A percentile compares a stretch with the other conserved stretches of the same genome.
Conservation (phyloP, 1,140 invertebrate genomes). For the Andricus grossulariae region DNA sequence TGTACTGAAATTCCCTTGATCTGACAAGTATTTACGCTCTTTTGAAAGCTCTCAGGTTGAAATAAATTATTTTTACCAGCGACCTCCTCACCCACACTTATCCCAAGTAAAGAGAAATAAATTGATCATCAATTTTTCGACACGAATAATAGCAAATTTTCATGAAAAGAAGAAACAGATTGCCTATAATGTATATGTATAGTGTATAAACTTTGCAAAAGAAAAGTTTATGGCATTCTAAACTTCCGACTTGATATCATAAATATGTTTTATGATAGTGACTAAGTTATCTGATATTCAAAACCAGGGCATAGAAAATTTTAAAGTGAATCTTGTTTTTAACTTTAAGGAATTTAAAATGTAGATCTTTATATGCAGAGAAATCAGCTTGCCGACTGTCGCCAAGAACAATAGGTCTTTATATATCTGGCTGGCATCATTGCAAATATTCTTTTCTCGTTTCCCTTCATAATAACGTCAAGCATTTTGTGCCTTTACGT, state of each 20-base stretch:
- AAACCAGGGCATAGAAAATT: neutral
- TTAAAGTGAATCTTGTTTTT: neutral
- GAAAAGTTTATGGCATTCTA: neutral
- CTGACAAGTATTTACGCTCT: neutral
- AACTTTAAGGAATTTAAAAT: neutral
- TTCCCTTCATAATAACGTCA: neutral
- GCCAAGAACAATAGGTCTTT: conserved; percentile 6
- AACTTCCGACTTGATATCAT: no score
- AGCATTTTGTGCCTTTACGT: neutral
- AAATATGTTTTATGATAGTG: no score
- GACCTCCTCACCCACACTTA: neutral
- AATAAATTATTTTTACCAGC: conserved; percentile 1
- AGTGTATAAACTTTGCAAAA: neutral
- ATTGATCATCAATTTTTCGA: neutral
- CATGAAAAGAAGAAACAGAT: neutral
- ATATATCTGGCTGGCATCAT: neutral
- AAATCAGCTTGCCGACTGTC: neutral
- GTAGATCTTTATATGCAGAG: no score
- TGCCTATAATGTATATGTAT: neutral
- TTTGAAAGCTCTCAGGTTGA: neutral
- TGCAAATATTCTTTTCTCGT: neutral
- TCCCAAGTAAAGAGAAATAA: neutral
- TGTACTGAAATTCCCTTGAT: neutral
- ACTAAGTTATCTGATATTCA: no score
- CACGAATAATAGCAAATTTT: neutral